A percentile compares a stretch with the other conserved stretches of the same genome.
Evolutionary conservation across 2,797 vertebrate species (phyloP).

Genomic region (Mormyrus proboscirostris): DNA sequence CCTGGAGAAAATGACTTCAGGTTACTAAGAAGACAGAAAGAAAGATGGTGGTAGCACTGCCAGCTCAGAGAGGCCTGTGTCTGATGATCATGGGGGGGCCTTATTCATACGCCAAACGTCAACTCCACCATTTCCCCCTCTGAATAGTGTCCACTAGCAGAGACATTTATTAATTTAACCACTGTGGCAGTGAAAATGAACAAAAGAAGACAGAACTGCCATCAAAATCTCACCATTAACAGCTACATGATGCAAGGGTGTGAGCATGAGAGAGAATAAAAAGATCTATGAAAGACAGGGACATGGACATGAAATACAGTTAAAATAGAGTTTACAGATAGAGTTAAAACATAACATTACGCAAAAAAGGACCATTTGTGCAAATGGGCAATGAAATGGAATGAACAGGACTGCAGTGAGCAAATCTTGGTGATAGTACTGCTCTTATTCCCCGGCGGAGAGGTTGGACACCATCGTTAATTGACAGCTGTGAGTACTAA

Average conservation of each 20-base stretch:
- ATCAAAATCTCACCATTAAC: background rate
- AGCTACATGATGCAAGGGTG: background rate
- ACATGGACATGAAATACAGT: background rate
- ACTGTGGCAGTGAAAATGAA: background rate
- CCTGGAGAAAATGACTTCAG: background rate
- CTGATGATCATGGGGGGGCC: background rate
- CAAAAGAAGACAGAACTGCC: background rate
- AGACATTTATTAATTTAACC: background rate
- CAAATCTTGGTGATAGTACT: background rate
- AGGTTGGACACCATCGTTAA: background rate
- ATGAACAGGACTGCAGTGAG: background rate
- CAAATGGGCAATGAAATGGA: background rate
- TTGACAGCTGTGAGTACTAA: background rate
- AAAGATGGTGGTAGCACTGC: background rate
- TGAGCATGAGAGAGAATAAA: background rate
- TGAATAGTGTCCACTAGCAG: background rate
- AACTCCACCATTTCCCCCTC: background rate
- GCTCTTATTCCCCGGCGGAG: background rate
- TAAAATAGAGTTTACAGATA: background rate
- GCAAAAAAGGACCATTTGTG: background rate
- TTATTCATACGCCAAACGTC: background rate
- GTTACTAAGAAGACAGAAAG: background rate
- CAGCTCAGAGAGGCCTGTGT: background rate
- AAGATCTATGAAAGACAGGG: background rate
- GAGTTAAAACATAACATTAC: background rate